These are phyloP conservation scores for Macrostomum lignano DNA, from an alignment of 1,140 invertebrate species.

Conservation along the genomic window DNA sequence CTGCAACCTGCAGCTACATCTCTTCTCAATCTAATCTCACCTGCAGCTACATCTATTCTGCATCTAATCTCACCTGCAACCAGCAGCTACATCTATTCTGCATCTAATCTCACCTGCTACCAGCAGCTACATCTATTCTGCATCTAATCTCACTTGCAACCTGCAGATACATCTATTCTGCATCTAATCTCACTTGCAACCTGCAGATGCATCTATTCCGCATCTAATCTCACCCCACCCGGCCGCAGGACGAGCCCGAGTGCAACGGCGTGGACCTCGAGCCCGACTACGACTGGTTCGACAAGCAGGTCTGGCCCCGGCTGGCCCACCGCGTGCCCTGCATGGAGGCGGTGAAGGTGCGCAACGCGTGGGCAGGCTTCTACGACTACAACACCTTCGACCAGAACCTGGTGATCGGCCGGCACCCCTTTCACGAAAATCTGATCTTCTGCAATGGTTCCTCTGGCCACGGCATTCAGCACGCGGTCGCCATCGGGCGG, in stretches of 20 bases:
- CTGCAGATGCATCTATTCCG: too few relatives aligned
- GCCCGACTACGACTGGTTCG: constrained; percentile 48
- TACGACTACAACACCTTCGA: constrained; percentile 77
- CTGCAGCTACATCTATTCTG: too few relatives aligned
- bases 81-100: too few relatives aligned
- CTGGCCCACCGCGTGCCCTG: constrained; percentile 45
- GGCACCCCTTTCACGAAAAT: constrained; percentile 55
- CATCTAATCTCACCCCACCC: too few relatives aligned
- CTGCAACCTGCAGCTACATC: too few relatives aligned
- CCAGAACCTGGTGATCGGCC: constrained; percentile 62
- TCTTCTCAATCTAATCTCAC: too few relatives aligned
- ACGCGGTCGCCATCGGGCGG: constrained; percentile 46
- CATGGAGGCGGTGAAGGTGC: constrained; percentile 48
- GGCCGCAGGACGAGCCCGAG: constrained; percentile 40
- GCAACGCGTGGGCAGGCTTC: constrained; percentile 50
- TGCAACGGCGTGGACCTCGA: constrained; percentile 38
- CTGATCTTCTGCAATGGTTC: constrained; percentile 63
- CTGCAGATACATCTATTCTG: too few relatives aligned
- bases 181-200: too few relatives aligned
- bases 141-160: too few relatives aligned
- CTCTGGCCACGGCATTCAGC: constrained; percentile 47
- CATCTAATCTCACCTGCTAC: too few relatives aligned
- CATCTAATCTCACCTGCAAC: too few relatives aligned
- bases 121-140: too few relatives aligned
- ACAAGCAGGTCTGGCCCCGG: constrained; percentile 45